Evolutionary conservation across 2,888 invertebrate species (phyloP), one percentile per base, ranked within the genome.

Genomic region (Helleia helle): DNA sequence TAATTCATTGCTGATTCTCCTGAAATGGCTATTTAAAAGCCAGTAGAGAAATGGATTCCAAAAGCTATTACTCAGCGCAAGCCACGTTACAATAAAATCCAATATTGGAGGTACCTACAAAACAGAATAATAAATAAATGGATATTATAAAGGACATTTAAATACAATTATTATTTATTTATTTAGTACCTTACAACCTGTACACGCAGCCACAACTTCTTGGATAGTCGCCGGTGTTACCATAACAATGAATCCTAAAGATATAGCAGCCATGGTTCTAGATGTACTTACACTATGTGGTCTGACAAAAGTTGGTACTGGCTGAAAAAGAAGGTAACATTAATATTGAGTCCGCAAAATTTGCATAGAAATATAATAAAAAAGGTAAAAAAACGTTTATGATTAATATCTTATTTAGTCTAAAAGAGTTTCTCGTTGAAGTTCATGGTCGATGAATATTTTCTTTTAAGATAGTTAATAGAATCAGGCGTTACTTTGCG

Each of bases 11-110:
- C 93, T 91, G 55, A 94, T 91, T 52, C 93, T 87, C 56, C 94
- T 87, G 71, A 94, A 95, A 64, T 94, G 92, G 63, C 93, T 92
- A 73, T 94, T 94, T 52, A 95, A 87, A 31, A 94, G 86, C 94
- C 94, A 94, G 71, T 94, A 95, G 43, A 95, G 88, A 64, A 95
- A 94, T 1, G 94, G 94, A 72, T 95, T 94, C 94, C 94, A 94
- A 67, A 95, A 93, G 69, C 94, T 94, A 81, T 94, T 93, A 69
- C 94, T 94, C 41, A 94, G 80, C 2, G 94, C 94, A 54, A 93
- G 77, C 94, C 94, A 95, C 38, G 94, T 94, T 44, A 93, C 93
- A 43, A 93, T 81, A 70, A 95, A 95, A 68, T 95, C 94, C 56
- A 95, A 77, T 47, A 91, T 89, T 24, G 92, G 90, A 1, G 94